Conservation (phyloP, 2,888 invertebrate genomes). For the Athalia circularis region DNA sequence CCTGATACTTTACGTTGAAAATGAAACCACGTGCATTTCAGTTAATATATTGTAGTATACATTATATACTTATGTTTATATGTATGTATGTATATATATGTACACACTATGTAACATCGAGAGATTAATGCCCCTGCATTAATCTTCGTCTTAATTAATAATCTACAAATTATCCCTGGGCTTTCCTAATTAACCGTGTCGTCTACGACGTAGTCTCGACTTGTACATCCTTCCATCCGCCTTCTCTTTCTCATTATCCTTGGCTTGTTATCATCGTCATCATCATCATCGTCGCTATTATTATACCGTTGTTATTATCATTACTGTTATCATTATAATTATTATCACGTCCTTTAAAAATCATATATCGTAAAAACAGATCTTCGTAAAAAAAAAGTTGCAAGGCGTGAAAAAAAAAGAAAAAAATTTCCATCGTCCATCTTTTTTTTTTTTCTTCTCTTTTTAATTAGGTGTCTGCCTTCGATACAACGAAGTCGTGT, state of each 20-base stretch:
- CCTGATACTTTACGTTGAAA: too few species aligned
- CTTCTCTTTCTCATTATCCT: background rate
- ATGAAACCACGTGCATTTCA: too few species aligned
- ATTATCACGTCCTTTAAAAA: background rate
- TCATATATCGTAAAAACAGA: background rate
- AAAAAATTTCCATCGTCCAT: background rate
- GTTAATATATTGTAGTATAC: background rate
- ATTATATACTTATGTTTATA: background rate
- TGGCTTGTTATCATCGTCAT: too few species aligned
- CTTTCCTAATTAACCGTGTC: conserved; percentile 67
- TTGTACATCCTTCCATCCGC: background rate
- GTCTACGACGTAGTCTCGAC: conserved; percentile 40
- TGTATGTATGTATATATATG: background rate
- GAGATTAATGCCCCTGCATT: conserved; percentile 65
- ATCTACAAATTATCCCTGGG: conserved; percentile 60
- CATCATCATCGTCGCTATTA: too few species aligned
- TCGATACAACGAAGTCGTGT: conserved; percentile 59
- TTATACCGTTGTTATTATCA: too few species aligned
- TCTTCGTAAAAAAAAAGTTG: background rate
- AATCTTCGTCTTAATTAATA: conserved; percentile 71
- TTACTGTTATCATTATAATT: too few species aligned
- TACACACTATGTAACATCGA: conserved; percentile 4
- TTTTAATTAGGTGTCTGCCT: background rate
- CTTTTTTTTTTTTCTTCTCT: conserved; percentile 9
- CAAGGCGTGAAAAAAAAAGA: background rate